Conservation (phyloP, 2,113 vertebrate genomes). For the Nibea coibor region DNA sequence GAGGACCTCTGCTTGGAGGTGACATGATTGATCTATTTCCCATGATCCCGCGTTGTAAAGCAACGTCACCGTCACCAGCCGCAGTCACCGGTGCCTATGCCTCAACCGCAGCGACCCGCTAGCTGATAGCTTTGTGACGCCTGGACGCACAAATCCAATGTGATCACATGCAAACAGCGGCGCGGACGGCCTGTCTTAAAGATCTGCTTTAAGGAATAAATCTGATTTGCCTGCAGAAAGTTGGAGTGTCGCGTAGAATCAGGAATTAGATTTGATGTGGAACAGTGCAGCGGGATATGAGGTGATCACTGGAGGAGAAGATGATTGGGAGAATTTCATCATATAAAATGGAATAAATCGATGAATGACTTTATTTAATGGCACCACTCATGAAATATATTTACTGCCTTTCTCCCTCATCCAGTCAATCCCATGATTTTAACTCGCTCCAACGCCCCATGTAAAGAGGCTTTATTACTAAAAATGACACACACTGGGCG, state of each 20-base stretch:
- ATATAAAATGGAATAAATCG: background rate
- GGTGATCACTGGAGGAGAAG: constrained; percentile 13
- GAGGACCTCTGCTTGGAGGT: too few relatives aligned
- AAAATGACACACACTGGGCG: background rate
- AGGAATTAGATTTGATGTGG: constrained; percentile 25
- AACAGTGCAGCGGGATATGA: constrained; percentile 1
- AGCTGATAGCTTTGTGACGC: too few relatives aligned
- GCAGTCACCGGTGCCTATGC: too few relatives aligned
- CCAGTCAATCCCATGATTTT: background rate
- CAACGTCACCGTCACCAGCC: too few relatives aligned
- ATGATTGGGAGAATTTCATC: constrained; percentile 3
- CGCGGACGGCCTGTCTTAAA: too few relatives aligned
- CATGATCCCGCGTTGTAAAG: too few relatives aligned
- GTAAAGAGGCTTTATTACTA: background rate
- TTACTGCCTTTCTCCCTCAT: background rate
- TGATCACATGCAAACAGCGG: too few relatives aligned
- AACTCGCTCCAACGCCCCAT: background rate
- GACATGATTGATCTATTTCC: too few relatives aligned
- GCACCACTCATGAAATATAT: background rate
- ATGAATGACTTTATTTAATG: constrained; percentile 28
- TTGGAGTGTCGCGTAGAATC: constrained; percentile 44
- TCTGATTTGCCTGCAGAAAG: constrained; percentile 11
- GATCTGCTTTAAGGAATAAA: too few relatives aligned
- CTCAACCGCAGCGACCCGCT: too few relatives aligned
- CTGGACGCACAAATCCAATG: too few relatives aligned